Evolutionary conservation across 2,797 vertebrate genomes (phyloP), one percentile per base, ranked within the genome.

Genomic region (Emys orbicularis): DNA sequence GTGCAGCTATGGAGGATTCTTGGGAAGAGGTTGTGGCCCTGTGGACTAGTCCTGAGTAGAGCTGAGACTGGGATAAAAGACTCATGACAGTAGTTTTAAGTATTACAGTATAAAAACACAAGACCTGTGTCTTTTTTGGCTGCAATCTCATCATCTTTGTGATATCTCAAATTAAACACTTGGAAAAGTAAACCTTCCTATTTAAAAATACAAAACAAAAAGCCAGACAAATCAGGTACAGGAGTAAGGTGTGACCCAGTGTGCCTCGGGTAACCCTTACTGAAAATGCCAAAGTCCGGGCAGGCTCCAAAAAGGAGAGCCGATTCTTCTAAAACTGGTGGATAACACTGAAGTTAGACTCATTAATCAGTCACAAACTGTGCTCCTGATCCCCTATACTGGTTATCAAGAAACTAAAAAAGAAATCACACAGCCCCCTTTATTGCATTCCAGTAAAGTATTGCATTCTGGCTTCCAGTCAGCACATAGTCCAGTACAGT

Each of bases 131-230:
- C 16, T 65, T 19, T 65, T 65, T n/a, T 68, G 61, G 61, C 34
- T 37, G 34, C 61, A 37, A 21, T 68, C 34, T 68, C n/a, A 9
- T 68, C 37, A 87, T 92, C 49, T 88, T 12, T 91, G 57, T 94
- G 56, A 57, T 25, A 81, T 84, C 23, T 94, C 61, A 61, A 19
- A 12, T 56, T 72, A 94, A 87, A 53, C 68, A 53, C 85, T 88
- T 88, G 19, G 89, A 86, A 83, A 81, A 74, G 54, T 83, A 86
- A 83, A 41, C 79, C 8, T 95, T 90, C 57, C 34, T 89, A 82
- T 90, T 79, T 47, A 88, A 72, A 85, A 65, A 18, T n/a, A 65
- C 31, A 65, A n/a, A 65, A 65, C 31, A n/a, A 82, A 54, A 94
- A 90, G 72, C 16, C 56, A 81, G 56, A 0, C 0, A 53, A 21